Conservation (phyloP, 2,888 invertebrate genomes). For the Thymelicus lineola region DNA sequence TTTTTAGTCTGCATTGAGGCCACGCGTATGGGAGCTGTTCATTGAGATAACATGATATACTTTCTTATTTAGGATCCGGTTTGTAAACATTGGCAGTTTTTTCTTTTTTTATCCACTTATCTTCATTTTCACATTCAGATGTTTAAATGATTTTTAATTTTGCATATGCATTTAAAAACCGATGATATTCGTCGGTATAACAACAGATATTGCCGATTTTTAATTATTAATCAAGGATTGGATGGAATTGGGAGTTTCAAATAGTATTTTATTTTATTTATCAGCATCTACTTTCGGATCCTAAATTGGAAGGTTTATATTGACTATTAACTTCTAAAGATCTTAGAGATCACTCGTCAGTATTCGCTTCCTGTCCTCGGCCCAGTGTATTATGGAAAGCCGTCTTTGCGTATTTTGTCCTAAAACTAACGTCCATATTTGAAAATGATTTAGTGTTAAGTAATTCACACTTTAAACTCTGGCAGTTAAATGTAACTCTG, state of each 20-base stretch:
- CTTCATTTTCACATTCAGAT: background rate
- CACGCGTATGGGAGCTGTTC: slow-evolving; percentile 43
- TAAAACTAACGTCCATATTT: slow-evolving; percentile 82
- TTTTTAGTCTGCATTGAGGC: slow-evolving; percentile 69
- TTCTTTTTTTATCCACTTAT: too few relatives aligned
- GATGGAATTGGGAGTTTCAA: too few relatives aligned
- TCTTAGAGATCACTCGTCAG: slow-evolving; percentile 32
- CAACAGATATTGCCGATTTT: too few relatives aligned
- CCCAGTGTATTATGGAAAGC: slow-evolving; percentile 67
- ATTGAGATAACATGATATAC: slow-evolving; percentile 14
- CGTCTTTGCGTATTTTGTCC: slow-evolving; percentile 81
- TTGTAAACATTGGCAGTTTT: too few relatives aligned
- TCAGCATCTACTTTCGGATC: background rate
- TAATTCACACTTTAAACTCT: slow-evolving; percentile 68
- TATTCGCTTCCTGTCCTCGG: slow-evolving; percentile 50
- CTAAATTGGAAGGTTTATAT: background rate
- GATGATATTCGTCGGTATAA: background rate
- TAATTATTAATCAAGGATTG: too few relatives aligned
- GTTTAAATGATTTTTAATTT: background rate
- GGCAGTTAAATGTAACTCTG: slow-evolving; percentile 52
- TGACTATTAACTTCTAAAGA: slow-evolving; percentile 17
- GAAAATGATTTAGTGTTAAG: slow-evolving; percentile 81
- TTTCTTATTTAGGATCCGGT: background rate
- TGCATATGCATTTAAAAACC: background rate
- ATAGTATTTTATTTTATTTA: background rate